Evolutionary conservation across 2,113 vertebrate species (phyloP).

Genomic region (Pedetes capensis): DNA sequence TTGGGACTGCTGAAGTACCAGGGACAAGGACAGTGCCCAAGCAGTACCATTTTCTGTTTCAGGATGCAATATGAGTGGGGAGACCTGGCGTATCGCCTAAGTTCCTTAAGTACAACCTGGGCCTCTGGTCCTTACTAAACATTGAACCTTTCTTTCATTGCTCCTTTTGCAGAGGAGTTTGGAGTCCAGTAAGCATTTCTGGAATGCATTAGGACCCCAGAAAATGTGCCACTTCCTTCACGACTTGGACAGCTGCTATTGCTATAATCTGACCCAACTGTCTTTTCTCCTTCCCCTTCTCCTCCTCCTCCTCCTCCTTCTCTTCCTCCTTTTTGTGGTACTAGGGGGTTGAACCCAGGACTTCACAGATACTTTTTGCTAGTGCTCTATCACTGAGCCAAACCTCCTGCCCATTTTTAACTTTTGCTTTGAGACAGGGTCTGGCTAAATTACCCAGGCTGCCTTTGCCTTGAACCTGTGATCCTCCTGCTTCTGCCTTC

Average conservation of each 20-base stretch:
- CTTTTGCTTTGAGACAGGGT: too few species aligned
- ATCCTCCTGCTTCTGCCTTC: too few species aligned
- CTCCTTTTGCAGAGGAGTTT: background rate
- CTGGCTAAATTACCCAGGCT: too few species aligned
- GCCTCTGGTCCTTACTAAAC: background rate
- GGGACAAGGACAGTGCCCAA: background rate
- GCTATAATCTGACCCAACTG: too few species aligned
- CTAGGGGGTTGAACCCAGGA: too few species aligned
- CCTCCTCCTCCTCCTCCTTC: too few species aligned
- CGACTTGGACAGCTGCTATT: background rate
- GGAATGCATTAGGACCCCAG: background rate
- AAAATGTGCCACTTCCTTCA: rapidly evolving
- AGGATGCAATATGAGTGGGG: rapidly evolving
- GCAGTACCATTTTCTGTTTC: background rate
- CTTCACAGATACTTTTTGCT: too few species aligned
- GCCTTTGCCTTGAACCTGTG: too few species aligned
- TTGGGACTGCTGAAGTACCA: background rate
- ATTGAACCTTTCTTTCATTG: background rate
- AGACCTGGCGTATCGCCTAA: background rate
- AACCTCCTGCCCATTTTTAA: too few species aligned
- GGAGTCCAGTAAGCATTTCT: background rate
- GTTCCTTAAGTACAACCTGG: background rate
- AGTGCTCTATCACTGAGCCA: too few species aligned
- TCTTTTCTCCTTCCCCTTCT: too few species aligned
- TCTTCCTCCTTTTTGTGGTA: too few species aligned